Evolutionary conservation across 2,888 invertebrate species (phyloP).

Genomic region (Kuschelorhynchus macadamiae): DNA sequence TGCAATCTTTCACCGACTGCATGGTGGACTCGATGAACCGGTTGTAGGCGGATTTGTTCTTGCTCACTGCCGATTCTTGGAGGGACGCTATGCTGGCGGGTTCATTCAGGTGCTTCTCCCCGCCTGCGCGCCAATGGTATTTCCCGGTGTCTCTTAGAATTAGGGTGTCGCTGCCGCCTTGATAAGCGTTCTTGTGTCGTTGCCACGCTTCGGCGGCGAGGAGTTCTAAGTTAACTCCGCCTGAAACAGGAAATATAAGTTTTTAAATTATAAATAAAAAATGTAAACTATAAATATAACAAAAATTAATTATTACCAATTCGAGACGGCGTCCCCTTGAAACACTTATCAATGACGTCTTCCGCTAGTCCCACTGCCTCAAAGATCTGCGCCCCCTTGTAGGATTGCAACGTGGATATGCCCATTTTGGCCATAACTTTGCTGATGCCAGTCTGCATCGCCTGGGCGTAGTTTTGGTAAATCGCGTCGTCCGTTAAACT

Average conservation of each 20-base stretch:
- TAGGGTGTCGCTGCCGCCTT: conserved; percentile 77
- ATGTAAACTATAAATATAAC: background rate
- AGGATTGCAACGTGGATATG: conserved; percentile 97
- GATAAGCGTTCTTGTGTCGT: conserved; percentile 84
- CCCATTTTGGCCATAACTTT: conserved; percentile 99
- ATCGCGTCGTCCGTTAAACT: conserved; percentile 84
- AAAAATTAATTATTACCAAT: conserved; percentile 70
- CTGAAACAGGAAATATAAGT: conserved; percentile 24
- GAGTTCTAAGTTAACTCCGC: conserved; percentile 93
- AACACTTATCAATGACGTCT: conserved; percentile 95
- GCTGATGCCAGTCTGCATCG: conserved; percentile 70
- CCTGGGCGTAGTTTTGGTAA: conserved; percentile 89
- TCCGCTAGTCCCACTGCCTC: conserved; percentile 96
- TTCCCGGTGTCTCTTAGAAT: conserved; percentile 87
- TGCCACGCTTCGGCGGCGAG: conserved; percentile 89
- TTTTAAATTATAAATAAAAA: background rate
- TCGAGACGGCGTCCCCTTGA: conserved; percentile 80
- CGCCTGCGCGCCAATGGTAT: conserved; percentile 97
- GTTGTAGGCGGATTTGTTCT: conserved; percentile 87
- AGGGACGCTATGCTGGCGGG: conserved; percentile 83
- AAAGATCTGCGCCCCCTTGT: conserved; percentile 99
- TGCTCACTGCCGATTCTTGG: conserved; percentile 89
- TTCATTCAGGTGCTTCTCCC: conserved; percentile 98
- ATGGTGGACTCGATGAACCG: conserved; percentile 88
- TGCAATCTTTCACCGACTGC: conserved; percentile 87